Base-by-base conservation (phyloP, 2,888 invertebrate species). In the Andricus curvator region DNA sequence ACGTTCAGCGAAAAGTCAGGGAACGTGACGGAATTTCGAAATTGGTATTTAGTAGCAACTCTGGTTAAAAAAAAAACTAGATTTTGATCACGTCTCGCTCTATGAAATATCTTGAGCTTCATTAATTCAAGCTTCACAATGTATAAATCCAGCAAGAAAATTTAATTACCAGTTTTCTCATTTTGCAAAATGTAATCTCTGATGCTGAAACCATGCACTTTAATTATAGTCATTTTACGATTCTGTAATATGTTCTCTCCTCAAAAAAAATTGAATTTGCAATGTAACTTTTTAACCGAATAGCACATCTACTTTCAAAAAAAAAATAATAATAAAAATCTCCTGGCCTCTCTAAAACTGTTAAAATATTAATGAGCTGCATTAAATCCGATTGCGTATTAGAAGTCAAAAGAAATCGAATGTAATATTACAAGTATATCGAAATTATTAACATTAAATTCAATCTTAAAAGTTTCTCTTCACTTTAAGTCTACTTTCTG, bases 121-220 rank as follows among this genome's bases (percentile, higher is more conserved):
- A 22, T 60, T 60, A 60, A 22, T 60, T 60, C 22, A 22, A 60
- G 60, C 60, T 60, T 22, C n/a, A 60, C n/a, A n/a, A 22, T n/a
- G 60, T 22, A 29, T 5, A 70, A 44, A 51, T 29, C 4, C 29
- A 51, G 20, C 29, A 22, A 60, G 60, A 60, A 70, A 68, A 29
- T 70, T 70, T 70, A 70, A 70, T 70, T 70, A 29, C 22, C n/a
- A 60, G 15, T 48, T 70, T 44, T 20, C 70, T 51, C 70, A 60
- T 60, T 60, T 60, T 60, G 60, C 22, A 60, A 60, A 70, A 70
- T 70, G 48, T 51, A 22, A 70, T 70, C 29, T 70, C 17, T 25
- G 41, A 48, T 48, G 25, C 8, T 51, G 48, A 22, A 67, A 67
- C 9, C 48, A 22, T 70, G 48, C 48, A 48, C 48, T 25, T 70